Base-by-base conservation (phyloP, 53 echinoderm and acorn worm genomes). In the Hippasteria phrygiana region DNA sequence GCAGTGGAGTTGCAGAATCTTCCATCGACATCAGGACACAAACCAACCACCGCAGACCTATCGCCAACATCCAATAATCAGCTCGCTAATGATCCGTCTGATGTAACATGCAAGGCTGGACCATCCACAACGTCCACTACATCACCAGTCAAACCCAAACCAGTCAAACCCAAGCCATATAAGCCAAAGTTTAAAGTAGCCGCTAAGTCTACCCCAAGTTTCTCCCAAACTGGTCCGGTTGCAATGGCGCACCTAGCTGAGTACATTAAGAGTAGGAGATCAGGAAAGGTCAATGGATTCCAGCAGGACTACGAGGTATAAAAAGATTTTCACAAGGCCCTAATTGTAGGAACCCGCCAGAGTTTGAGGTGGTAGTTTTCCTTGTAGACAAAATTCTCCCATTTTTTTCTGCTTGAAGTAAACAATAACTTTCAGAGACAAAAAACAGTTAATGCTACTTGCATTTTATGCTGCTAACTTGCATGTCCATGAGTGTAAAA, bases 271-370 rank as follows among this genome's bases (percentile, higher is more conserved):
- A 90, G 73, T 14, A 94, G 83, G 76, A 90, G 87, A 45, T 55
- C 88, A 5, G 92, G 92, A 24, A 70, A 67, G 51, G 70, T 71
- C 38, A 75, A 69, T 34, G 90, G 87, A 29, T 94, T 94, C 76
- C 86, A 80, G 5, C 79, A 89, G 54, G 94, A 94, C 38, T 94
- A 90, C 46, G 92, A 94, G 87, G 94, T 92, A n/a, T n/a, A n/a
- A n/a, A n/a, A n/a, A n/a, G n/a, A n/a, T n/a, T n/a, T n/a, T n/a
- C n/a, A n/a, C n/a, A n/a, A n/a, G n/a, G n/a, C n/a, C n/a, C n/a
- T n/a, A n/a, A n/a, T n/a, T n/a, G n/a, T n/a, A n/a, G n/a, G n/a
- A n/a, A n/a, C n/a, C n/a, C n/a, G n/a, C n/a, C n/a, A n/a, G n/a
- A n/a, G n/a, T n/a, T n/a, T n/a, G n/a, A n/a, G n/a, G n/a, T n/a